Evolutionary conservation across 2,113 vertebrate species (phyloP).

Genomic region (Nestor notabilis): DNA sequence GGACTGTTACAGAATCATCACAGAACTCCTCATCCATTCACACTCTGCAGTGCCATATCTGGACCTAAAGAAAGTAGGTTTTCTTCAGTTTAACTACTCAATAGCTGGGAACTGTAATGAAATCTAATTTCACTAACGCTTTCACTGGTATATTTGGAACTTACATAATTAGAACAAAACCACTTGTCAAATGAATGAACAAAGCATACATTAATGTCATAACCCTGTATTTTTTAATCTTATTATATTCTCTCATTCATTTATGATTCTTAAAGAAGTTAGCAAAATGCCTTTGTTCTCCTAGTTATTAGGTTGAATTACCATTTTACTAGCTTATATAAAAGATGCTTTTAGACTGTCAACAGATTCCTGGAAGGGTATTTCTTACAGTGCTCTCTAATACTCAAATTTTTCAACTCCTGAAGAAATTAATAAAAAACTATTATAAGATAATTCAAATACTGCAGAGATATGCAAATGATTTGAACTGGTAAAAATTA

Average conservation of each 20-base stretch:
- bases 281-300: slow-evolving; percentile 27
- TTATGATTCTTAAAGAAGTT: background rate
- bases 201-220: slow-evolving; percentile 45
- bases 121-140: slow-evolving; percentile 27
- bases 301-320: slow-evolving; percentile 16
- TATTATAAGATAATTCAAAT: background rate
- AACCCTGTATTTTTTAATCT: slow-evolving; percentile 3
- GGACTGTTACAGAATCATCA: background rate
- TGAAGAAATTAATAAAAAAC: background rate
- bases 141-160: slow-evolving; percentile 41
- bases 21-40: background rate
- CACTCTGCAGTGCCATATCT: background rate
- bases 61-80: background rate
- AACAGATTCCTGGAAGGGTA: slow-evolving; percentile 3
- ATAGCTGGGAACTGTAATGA: background rate
- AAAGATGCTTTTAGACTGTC: slow-evolving; percentile 30
- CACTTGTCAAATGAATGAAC: slow-evolving; percentile 49
- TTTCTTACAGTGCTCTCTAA: background rate
- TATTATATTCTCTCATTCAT: slow-evolving; percentile 17
- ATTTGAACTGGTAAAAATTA: background rate
- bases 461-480: background rate
- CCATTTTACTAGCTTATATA: slow-evolving; percentile 34
- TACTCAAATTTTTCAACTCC: background rate
- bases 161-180: slow-evolving; percentile 50
- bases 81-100: background rate